phyloP scores from a whole-genome alignment of 1,140 invertebrate genomes.

The Ditylenchus dipsaci region DNA sequence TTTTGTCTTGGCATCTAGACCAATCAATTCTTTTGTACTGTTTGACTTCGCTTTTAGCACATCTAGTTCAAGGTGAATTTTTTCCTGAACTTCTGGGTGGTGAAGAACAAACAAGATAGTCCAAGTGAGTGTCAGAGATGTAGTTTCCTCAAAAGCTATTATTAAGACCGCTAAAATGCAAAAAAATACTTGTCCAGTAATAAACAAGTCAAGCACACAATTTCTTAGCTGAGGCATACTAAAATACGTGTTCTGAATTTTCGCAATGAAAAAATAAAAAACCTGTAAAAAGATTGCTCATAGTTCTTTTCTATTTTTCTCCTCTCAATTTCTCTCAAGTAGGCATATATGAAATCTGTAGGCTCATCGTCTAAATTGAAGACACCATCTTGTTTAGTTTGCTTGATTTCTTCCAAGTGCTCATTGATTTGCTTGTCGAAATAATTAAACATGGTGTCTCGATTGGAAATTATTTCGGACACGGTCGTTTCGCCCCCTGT shows the following conservation, averaged over 20 bases:
- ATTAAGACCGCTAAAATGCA: background rate
- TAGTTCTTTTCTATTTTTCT: too few species aligned
- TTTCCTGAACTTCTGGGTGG: conserved; percentile 68
- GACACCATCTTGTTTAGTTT: background rate
- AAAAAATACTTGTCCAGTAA: conserved; percentile 3
- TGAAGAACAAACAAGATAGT: conserved; percentile 74
- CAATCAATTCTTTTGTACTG: too few species aligned
- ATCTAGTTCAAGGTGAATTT: conserved; percentile 24
- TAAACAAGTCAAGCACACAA: background rate
- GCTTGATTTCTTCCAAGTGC: background rate
- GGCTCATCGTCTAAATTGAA: conserved; percentile 12
- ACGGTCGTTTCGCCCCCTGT: too few species aligned
- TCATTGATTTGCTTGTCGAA: conserved; percentile 16
- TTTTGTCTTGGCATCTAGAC: background rate
- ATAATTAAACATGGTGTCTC: conserved; percentile 2
- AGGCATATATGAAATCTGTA: conserved; percentile 28
- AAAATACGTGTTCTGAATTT: background rate
- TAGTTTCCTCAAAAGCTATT: conserved; percentile 68
- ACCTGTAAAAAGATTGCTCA: too few species aligned
- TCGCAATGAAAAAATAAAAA: too few species aligned
- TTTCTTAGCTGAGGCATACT: background rate
- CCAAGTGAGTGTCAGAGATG: conserved; percentile 77
- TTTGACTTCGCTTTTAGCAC: too few species aligned
- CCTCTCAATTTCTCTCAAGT: conserved; percentile 5
- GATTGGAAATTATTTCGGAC: background rate